Evolutionary conservation across 2,113 vertebrate genomes (phyloP).

Genomic region (Aphyosemion australe): DNA sequence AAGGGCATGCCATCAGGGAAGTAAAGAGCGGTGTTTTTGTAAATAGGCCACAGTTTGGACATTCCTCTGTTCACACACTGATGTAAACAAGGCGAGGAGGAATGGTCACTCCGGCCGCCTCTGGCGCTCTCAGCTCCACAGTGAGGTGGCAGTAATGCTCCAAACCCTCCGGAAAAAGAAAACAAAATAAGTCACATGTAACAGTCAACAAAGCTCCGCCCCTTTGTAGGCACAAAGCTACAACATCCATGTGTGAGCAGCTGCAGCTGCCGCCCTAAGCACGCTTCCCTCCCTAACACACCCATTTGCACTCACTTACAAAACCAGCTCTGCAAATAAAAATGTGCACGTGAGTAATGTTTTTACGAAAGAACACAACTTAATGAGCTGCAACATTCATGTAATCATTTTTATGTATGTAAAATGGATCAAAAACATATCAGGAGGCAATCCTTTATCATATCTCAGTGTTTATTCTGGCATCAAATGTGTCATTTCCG

Average conservation of each 20-base stretch:
- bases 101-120: conserved; percentile 36
- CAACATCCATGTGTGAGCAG: conserved; percentile 53
- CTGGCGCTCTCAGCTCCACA: conserved; percentile 52
- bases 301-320: conserved; percentile 30
- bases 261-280: conserved; percentile 1
- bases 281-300: conserved; percentile 23
- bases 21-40: conserved; percentile 60
- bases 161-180: conserved; percentile 37
- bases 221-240: conserved; percentile 49
- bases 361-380: too few species aligned
- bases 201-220: conserved; percentile 64
- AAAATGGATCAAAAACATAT: too few species aligned
- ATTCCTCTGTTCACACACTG: conserved; percentile 61
- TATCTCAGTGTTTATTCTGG: too few species aligned
- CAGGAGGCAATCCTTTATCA: too few species aligned
- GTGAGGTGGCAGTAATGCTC: conserved; percentile 74
- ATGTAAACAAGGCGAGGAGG: conserved; percentile 54
- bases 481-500: too few species aligned
- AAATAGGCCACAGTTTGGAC: conserved; percentile 61
- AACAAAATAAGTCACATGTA: conserved; percentile 56
- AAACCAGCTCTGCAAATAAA: background rate
- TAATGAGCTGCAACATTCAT: too few species aligned
- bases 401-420: too few species aligned
- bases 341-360: background rate
- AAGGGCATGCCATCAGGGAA: conserved; percentile 41